Evolutionary conservation across 1,140 invertebrate species (phyloP).

Genomic region (Lordiphosa clarofinis): DNA sequence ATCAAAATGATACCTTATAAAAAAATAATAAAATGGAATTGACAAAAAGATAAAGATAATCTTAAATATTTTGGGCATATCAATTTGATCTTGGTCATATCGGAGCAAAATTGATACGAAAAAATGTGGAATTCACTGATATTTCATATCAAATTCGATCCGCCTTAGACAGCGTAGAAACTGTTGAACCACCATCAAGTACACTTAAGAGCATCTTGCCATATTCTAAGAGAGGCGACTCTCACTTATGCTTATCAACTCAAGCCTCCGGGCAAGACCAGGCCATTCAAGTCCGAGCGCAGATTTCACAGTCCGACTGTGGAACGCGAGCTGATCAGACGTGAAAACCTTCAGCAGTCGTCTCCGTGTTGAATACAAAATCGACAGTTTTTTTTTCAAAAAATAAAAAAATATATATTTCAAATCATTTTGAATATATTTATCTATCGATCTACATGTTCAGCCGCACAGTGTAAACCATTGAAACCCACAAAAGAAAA

Average conservation of each 20-base stretch:
- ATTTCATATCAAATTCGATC: no score
- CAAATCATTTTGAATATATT: slow-evolving; percentile 9
- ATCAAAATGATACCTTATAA: no score
- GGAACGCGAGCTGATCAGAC: slow-evolving; percentile 43
- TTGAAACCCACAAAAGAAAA: slow-evolving; percentile 23
- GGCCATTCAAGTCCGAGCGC: slow-evolving; percentile 27
- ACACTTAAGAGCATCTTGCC: no score
- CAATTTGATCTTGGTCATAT: no score
- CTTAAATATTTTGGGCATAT: no score
- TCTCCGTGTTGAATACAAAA: slow-evolving; percentile 36
- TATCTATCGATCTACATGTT: slow-evolving; percentile 21
- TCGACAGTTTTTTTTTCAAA: slow-evolving; percentile 37
- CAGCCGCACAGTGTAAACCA: slow-evolving; percentile 11
- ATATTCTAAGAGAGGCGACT: slow-evolving; percentile 6
- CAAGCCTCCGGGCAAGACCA: slow-evolving; percentile 62
- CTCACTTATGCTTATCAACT: slow-evolving; percentile 56
- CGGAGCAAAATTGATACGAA: no score
- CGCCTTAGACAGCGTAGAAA: no score
- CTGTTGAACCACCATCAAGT: no score
- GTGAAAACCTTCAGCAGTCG: slow-evolving; percentile 21
- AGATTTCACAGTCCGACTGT: slow-evolving; percentile 55
- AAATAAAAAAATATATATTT: slow-evolving; percentile 41
- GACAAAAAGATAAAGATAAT: no score
- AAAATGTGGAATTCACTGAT: no score
- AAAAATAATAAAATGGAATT: no score